A percentile compares a stretch with the other conserved stretches of the same genome.
Evolutionary conservation across 2,888 invertebrate genomes (phyloP).

Genomic region (Meganola albula): DNA sequence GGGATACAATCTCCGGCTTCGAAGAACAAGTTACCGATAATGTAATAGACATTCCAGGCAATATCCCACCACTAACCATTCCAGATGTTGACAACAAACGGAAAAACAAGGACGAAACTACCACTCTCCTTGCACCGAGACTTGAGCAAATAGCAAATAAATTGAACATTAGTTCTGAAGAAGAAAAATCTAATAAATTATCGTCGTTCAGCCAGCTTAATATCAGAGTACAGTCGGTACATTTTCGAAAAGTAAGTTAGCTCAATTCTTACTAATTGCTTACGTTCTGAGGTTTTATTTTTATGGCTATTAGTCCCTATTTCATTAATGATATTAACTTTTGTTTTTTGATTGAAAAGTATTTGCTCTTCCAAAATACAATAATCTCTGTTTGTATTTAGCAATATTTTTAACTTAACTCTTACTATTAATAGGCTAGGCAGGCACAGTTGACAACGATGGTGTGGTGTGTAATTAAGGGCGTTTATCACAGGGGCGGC

Average conservation of each 20-base stretch:
- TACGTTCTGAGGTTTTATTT: too few species aligned
- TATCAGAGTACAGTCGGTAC: constrained; percentile 68
- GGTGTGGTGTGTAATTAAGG: constrained; percentile 10
- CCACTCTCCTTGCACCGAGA: constrained; percentile 41
- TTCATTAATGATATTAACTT: too few species aligned
- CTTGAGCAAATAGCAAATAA: constrained; percentile 62
- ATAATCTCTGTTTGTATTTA: too few species aligned
- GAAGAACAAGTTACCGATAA: constrained; percentile 65
- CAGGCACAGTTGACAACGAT: too few species aligned
- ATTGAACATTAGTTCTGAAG: constrained; percentile 66
- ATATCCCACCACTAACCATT: constrained; percentile 46
- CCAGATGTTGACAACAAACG: constrained; percentile 42
- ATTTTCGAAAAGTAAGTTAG: constrained; percentile 67
- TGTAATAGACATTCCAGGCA: constrained; percentile 67
- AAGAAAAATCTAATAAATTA: constrained; percentile 72
- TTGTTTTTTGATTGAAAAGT: too few species aligned
- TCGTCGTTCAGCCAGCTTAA: constrained; percentile 71
- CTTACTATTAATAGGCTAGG: too few species aligned
- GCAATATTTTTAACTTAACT: too few species aligned
- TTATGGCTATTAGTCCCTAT: too few species aligned
- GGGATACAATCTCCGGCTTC: constrained; percentile 69
- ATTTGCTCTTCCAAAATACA: too few species aligned
- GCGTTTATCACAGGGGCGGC: constrained; percentile 57
- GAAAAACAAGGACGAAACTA: constrained; percentile 55
- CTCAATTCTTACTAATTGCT: too few species aligned